Evolutionary conservation across 2,888 invertebrate species (phyloP), one percentile per base, ranked within the genome.

Genomic region (Sacculina carcini): DNA sequence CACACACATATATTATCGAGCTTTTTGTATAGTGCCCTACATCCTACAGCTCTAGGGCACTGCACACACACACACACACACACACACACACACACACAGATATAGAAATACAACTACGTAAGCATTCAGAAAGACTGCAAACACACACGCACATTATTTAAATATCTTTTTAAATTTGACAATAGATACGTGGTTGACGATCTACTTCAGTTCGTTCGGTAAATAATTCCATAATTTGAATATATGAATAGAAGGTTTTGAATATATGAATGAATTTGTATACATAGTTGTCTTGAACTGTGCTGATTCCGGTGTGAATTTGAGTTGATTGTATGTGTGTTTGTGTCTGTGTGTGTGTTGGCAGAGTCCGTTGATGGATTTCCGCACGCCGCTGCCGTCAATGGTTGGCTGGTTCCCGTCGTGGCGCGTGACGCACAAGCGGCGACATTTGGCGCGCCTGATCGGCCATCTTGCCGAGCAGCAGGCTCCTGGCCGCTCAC

Each of bases 151-250:
- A 34, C 3, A 19, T 14, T 53, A 23, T 49, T 19, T 23, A 39
- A 24, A 12, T 26, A 14, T 47, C 24, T 46, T 53, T 24, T 31
- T 42, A 51, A 55, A 3, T 10, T 3, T 36, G n/a, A n/a, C n/a
- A n/a, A n/a, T 6, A 36, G 19, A 7, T 24, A 14, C 7, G 19
- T 21, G 21, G 14, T 10, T 36, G 21, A 34, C 9, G 16, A 14
- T 31, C 12, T 29, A 2, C 16, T 7, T 5, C 12, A n/a, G 3
- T 9, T 7, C 14, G 2, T 10, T 21, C 3, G 19, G 23, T 36
- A 7, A 49, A 34, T 48, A 48, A 16, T 21, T 21, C 19, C 16
- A 34, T 34, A 1, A 32, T 4, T 28, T 24, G 19, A 10, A 10
- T 6, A 4, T 12, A 26, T 6, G 29, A 10, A 40, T 40, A 40